These are phyloP conservation scores for Crossaster papposus DNA, from an alignment of 53 echinoderm and acorn worm genomes.

Conservation along the genomic window DNA sequence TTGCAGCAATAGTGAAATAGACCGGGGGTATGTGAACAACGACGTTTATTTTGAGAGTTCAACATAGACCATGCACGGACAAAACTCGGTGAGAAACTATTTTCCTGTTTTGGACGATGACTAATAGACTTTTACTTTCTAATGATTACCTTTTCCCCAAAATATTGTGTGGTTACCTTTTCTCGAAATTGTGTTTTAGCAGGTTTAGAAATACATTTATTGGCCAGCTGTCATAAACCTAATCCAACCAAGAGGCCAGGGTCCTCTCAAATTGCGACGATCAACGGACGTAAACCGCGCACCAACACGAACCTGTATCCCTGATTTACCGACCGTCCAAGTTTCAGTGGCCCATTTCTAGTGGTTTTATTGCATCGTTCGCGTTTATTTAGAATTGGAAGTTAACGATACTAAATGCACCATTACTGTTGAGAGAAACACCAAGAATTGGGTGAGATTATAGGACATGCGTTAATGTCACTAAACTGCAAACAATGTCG, in stretches of 20 bases:
- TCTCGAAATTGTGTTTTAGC: too few species aligned
- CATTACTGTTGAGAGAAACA: slow-evolving; percentile 14
- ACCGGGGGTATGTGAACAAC: too few species aligned
- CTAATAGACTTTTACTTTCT: too few species aligned
- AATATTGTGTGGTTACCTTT: too few species aligned
- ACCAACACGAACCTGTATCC: neutral
- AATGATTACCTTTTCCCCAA: too few species aligned
- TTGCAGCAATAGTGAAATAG: too few species aligned
- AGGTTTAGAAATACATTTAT: neutral
- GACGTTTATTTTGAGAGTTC: too few species aligned
- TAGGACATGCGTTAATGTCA: neutral
- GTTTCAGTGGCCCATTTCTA: slow-evolving; percentile 2
- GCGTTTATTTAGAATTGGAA: slow-evolving; percentile 8
- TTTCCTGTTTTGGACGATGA: too few species aligned
- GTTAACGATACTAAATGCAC: neutral
- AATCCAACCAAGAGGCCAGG: neutral
- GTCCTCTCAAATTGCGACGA: neutral
- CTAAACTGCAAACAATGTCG: neutral
- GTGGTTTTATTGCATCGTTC: slow-evolving; percentile 1
- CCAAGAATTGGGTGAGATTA: neutral
- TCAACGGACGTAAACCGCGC: neutral
- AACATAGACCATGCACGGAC: too few species aligned
- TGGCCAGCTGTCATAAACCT: neutral
- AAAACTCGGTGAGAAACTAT: too few species aligned
- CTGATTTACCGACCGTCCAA: neutral